Conservation (phyloP, 2,888 invertebrate genomes). For the Apeira syringaria region DNA sequence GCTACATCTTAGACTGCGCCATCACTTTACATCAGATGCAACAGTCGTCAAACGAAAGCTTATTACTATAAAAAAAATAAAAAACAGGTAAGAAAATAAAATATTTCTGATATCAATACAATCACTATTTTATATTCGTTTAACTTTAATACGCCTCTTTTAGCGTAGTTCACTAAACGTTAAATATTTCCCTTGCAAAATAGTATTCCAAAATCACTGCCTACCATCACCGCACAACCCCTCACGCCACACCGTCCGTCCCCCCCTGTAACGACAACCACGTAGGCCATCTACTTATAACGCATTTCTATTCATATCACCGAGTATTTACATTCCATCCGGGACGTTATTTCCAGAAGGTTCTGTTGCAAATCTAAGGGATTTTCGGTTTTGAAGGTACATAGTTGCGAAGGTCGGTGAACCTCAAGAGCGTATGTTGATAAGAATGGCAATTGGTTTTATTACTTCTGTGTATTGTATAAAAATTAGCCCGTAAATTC, state of each 20-base stretch:
- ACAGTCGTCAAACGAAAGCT: too few species aligned
- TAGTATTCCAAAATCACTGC: constrained; percentile 6
- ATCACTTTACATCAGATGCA: too few species aligned
- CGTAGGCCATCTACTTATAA: constrained; percentile 68
- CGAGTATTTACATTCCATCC: constrained; percentile 77
- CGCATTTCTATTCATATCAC: constrained; percentile 81
- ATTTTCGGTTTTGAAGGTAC: constrained; percentile 45
- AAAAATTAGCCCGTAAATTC: too few species aligned
- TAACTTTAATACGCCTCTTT: too few species aligned
- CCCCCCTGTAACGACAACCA: constrained; percentile 32
- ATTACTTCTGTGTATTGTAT: constrained; percentile 28
- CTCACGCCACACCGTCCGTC: constrained; percentile 9
- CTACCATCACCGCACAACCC: background rate
- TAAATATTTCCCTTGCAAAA: background rate
- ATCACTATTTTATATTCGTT: too few species aligned
- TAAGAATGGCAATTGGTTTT: constrained; percentile 31
- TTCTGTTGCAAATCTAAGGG: constrained; percentile 47
- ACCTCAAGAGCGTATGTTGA: constrained; percentile 39
- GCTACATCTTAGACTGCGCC: too few species aligned
- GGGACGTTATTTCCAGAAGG: constrained; percentile 60
- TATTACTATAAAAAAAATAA: too few species aligned
- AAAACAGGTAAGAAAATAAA: too few species aligned
- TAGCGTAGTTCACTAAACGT: too few species aligned
- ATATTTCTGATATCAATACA: too few species aligned
- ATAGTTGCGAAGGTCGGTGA: constrained; percentile 24